Conservation (phyloP, 2,797 vertebrate genomes). For the Hippopotamyrus pictus region DNA sequence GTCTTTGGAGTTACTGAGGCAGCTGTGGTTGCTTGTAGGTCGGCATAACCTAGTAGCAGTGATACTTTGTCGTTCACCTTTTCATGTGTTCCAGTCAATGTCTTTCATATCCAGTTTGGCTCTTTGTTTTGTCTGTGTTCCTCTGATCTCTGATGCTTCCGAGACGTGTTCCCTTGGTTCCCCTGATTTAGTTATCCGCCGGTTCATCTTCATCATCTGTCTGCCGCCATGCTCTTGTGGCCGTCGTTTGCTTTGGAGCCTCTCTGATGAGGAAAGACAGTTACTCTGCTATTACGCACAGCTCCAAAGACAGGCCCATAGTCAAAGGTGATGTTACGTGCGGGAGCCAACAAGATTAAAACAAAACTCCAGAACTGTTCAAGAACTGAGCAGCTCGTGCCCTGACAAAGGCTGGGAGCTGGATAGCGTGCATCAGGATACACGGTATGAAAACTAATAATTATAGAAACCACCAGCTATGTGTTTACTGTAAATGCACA, state of each 20-base stretch:
- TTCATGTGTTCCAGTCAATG: background rate
- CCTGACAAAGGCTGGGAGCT: background rate
- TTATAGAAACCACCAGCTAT: background rate
- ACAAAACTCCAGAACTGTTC: background rate
- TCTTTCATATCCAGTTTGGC: background rate
- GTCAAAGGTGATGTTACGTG: background rate
- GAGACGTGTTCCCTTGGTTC: background rate
- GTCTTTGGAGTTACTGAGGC: background rate
- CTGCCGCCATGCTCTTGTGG: background rate
- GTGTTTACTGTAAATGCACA: slow-evolving; percentile 1
- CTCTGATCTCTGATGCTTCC: background rate
- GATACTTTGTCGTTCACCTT: background rate
- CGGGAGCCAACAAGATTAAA: background rate
- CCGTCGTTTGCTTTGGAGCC: background rate
- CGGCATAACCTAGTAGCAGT: background rate
- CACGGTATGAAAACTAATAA: background rate
- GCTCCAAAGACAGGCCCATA: background rate
- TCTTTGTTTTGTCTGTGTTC: background rate
- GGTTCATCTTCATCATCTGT: background rate
- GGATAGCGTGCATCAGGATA: background rate
- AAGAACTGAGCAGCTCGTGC: background rate
- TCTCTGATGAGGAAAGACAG: background rate
- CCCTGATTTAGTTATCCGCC: background rate
- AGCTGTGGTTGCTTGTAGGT: background rate
- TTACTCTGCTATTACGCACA: background rate